A percentile compares a stretch with the other conserved stretches of the same genome.
Conservation (phyloP, 1,140 invertebrate genomes). For the Coenobita brevimanus region DNA sequence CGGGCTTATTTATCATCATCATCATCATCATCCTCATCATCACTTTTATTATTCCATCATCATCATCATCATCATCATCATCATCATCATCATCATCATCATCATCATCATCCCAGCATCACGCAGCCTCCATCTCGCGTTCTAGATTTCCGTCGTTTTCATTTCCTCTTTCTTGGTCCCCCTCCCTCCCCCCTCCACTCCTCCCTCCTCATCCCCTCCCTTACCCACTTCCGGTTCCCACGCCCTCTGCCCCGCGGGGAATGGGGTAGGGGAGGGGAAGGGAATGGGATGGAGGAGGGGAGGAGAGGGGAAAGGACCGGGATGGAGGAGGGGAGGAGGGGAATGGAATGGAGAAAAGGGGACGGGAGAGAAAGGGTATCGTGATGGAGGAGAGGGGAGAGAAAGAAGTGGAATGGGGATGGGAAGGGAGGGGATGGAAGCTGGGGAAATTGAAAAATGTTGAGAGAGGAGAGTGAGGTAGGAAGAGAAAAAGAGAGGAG, state of each 20-base stretch:
- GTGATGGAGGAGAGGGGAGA: not conserved
- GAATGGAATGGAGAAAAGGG: not conserved
- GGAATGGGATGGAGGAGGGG: not conserved
- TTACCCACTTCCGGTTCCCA: conserved; percentile 27
- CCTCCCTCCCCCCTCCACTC: conserved; percentile 1
- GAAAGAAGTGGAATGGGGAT: not conserved
- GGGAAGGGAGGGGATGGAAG: not conserved
- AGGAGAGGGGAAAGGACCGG: not conserved
- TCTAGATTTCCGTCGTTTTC: conserved; percentile 44
- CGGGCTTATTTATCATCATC: too few relatives aligned
- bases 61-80: not conserved
- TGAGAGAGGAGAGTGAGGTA: not conserved
- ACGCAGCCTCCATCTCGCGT: not conserved
- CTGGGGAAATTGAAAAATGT: not conserved
- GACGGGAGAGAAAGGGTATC: not conserved
- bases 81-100: not conserved
- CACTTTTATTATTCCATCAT: not conserved
- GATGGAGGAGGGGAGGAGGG: not conserved
- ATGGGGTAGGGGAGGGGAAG: not conserved
- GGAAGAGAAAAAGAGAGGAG: too few relatives aligned
- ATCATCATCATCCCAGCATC: not conserved
- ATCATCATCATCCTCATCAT: too few relatives aligned
- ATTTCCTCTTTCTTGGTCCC: not conserved
- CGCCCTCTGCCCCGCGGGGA: conserved; percentile 13
- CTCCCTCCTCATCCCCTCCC: not conserved